These are phyloP conservation scores for Beroe ovata DNA, from an alignment of 37 sponge, comb jelly and placozoan species.

Conservation along the genomic window DNA sequence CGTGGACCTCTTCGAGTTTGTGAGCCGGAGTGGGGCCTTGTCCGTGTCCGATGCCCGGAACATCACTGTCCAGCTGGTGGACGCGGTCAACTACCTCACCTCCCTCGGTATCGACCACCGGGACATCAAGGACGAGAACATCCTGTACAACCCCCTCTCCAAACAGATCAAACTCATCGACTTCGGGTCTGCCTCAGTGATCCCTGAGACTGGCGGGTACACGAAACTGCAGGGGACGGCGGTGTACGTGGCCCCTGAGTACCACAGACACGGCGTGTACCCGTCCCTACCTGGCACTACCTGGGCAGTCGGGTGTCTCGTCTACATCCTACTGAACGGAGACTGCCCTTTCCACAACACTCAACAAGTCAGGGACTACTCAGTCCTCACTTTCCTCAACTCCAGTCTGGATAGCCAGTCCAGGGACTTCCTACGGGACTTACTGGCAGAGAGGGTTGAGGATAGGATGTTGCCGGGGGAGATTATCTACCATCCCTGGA, in stretches of 20 bases:
- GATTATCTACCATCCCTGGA: conserved; percentile 26
- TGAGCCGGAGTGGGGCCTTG: not conserved
- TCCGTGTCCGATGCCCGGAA: conserved; percentile 17
- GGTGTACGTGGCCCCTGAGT: conserved; percentile 44
- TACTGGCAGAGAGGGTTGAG: not conserved
- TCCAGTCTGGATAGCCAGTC: not conserved
- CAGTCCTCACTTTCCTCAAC: not conserved
- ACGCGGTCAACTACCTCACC: conserved; percentile 41
- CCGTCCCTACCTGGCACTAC: not conserved
- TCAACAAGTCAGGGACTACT: not conserved
- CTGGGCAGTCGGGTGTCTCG: conserved; percentile 53
- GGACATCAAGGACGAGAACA: conserved; percentile 64
- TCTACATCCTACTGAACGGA: conserved; percentile 55
- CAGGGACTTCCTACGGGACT: conserved; percentile 1
- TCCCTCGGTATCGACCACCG: conserved; percentile 59
- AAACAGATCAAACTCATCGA: conserved; percentile 21
- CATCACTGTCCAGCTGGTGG: not conserved
- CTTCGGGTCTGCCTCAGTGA: conserved; percentile 40
- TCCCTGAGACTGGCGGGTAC: conserved; percentile 7
- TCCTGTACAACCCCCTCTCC: conserved; percentile 21
- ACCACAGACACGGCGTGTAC: not conserved
- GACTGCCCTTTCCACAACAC: conserved; percentile 40
- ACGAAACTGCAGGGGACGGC: not conserved
- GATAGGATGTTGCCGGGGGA: conserved; percentile 35
- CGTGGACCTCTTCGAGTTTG: conserved; percentile 6